Evolutionary conservation across 2,113 vertebrate genomes (phyloP).

Genomic region (Corydoras sp.): DNA sequence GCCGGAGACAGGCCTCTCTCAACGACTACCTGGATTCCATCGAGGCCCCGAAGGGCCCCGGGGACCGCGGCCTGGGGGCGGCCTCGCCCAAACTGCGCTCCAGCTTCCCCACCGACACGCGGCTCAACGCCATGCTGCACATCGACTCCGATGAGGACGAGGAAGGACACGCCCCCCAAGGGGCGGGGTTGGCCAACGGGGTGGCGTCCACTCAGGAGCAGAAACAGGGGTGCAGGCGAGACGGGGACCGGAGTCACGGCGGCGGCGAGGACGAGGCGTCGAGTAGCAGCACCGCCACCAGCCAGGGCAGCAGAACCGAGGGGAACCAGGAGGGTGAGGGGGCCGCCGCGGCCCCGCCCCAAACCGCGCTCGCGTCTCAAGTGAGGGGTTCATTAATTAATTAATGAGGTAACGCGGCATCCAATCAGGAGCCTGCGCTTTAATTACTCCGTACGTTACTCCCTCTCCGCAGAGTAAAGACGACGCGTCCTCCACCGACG

Average conservation of each 20-base stretch:
- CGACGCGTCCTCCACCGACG: too few species aligned
- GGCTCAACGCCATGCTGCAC: constrained; percentile 92
- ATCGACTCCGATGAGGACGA: constrained; percentile 97
- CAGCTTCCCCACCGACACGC: constrained; percentile 91
- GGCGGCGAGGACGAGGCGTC: constrained; percentile 45
- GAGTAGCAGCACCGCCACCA: too few species aligned
- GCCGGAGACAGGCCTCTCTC: constrained; percentile 80
- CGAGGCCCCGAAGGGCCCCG: constrained; percentile 64
- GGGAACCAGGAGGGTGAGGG: too few species aligned
- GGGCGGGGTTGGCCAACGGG: constrained; percentile 24
- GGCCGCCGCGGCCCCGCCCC: background rate
- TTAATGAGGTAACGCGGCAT: too few species aligned
- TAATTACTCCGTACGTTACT: too few species aligned
- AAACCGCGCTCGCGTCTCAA: background rate
- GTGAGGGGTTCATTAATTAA: too few species aligned
- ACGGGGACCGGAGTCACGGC: background rate
- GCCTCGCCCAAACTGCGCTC: constrained; percentile 86
- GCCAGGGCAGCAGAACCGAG: too few species aligned
- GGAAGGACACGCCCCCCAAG: constrained; percentile 44
- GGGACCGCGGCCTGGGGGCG: constrained; percentile 63
- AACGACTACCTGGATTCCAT: constrained; percentile 88
- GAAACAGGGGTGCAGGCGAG: background rate
- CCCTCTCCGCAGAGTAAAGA: too few species aligned
- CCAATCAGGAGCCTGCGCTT: too few species aligned
- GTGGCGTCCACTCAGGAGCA: background rate